phyloP scores from a whole-genome alignment of 2,797 vertebrate species.

The Syndactyla subalaris region DNA sequence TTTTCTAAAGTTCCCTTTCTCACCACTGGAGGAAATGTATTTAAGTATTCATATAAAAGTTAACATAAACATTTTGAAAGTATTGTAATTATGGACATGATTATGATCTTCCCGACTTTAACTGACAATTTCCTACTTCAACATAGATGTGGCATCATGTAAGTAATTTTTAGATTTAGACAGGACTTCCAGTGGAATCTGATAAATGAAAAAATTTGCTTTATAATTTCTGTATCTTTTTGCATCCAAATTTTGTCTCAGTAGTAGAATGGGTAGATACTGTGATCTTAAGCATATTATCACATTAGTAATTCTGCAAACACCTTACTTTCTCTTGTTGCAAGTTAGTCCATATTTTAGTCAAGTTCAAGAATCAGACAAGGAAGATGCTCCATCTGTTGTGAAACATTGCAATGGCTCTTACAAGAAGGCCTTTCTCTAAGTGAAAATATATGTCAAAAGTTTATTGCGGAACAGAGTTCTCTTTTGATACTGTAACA shows the following conservation, averaged over 20 bases:
- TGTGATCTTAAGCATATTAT: not conserved
- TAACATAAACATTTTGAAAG: not conserved
- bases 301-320: not conserved
- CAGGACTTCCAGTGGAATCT: not conserved
- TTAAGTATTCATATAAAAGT: not conserved
- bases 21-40: not conserved
- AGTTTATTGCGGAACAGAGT: not conserved
- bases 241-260: not conserved
- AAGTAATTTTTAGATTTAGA: not conserved
- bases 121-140: not conserved
- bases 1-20: not conserved
- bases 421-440: not conserved
- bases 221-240: not conserved
- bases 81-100: not conserved
- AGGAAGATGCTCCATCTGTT: constrained; percentile 9
- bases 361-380: not conserved
- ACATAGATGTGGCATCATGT: not conserved
- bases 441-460: not conserved
- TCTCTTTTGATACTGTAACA: not conserved
- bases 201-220: not conserved
- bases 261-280: not conserved
- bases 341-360: not conserved
- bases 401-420: not conserved
- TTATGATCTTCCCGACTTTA: not conserved
- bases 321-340: not conserved